Percentiles rank a stretch among this genome's conserved stretches.
phyloP scores from a whole-genome alignment of 2,888 invertebrate species.

The Stomorhina lunata region DNA sequence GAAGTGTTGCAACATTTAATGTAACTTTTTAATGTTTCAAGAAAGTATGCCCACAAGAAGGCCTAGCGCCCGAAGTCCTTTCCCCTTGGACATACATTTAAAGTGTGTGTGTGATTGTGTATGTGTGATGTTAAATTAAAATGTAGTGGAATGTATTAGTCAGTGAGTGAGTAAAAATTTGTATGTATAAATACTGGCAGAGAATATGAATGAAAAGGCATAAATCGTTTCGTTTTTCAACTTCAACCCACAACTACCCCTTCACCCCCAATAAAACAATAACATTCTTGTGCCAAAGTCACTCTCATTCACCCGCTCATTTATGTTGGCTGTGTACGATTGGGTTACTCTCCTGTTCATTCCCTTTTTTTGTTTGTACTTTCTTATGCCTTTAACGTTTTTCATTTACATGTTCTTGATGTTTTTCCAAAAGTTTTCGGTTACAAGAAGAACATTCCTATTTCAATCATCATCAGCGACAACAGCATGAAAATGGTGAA shows the following conservation, averaged over 20 bases:
- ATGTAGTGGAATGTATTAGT: too few relatives aligned
- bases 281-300: neutral
- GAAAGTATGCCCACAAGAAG: too few relatives aligned
- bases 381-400: neutral
- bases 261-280: conserved; percentile 10
- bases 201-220: conserved; percentile 76
- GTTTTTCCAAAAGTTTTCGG: neutral
- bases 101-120: neutral
- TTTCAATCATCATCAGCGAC: neutral
- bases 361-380: neutral
- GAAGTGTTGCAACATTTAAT: too few relatives aligned
- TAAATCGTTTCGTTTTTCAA: conserved; percentile 62
- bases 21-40: too few relatives aligned
- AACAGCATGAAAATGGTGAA: conserved; percentile 22
- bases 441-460: conserved; percentile 2
- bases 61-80: too few relatives aligned
- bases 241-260: conserved; percentile 9
- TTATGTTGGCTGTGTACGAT: neutral
- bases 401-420: neutral
- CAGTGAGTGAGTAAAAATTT: conserved; percentile 36
- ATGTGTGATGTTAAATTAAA: conserved; percentile 18
- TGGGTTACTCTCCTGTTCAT: neutral
- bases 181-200: neutral
- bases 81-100: neutral
- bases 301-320: conserved; percentile 47